Evolutionary conservation across 2,797 vertebrate species (phyloP).

Genomic region (Glossophaga mutica): DNA sequence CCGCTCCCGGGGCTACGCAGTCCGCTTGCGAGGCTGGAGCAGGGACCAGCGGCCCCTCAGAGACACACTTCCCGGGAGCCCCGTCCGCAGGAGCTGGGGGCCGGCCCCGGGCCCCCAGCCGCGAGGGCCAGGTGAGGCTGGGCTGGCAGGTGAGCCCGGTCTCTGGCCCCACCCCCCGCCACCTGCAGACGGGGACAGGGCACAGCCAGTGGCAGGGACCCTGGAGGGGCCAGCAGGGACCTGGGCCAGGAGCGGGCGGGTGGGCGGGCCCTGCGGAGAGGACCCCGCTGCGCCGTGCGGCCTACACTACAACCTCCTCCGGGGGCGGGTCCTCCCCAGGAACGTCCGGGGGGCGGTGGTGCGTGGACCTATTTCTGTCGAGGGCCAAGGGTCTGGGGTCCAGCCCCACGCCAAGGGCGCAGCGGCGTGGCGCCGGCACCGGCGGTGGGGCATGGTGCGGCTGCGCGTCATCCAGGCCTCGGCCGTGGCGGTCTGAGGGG

Average conservation of each 20-base stretch:
- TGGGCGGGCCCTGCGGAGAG: neutral
- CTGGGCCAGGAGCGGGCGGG: no score
- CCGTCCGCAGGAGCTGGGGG: no score
- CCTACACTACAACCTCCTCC: slow-evolving; percentile 81
- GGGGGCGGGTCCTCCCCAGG: slow-evolving; percentile 86
- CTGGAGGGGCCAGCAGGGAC: neutral
- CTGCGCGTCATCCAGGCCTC: slow-evolving; percentile 85
- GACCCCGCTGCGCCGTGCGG: accelerated
- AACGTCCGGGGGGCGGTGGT: slow-evolving; percentile 87
- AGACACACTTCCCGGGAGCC: neutral
- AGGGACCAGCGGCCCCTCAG: neutral
- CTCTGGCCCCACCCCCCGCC: no score
- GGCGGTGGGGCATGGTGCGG: slow-evolving; percentile 55
- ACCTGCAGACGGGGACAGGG: no score
- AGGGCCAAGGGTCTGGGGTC: slow-evolving; percentile 62
- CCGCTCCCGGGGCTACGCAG: neutral
- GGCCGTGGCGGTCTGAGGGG: slow-evolving; percentile 78
- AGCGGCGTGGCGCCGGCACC: slow-evolving; percentile 67
- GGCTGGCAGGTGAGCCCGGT: neutral
- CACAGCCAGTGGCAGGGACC: no score
- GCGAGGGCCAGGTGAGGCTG: no score
- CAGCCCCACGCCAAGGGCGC: accelerated
- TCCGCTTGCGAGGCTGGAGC: neutral
- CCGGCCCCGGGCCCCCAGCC: no score
- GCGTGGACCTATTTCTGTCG: slow-evolving; percentile 85